Conservation (phyloP, 1,140 invertebrate species). For the Pogonomyrmex barbatus region DNA sequence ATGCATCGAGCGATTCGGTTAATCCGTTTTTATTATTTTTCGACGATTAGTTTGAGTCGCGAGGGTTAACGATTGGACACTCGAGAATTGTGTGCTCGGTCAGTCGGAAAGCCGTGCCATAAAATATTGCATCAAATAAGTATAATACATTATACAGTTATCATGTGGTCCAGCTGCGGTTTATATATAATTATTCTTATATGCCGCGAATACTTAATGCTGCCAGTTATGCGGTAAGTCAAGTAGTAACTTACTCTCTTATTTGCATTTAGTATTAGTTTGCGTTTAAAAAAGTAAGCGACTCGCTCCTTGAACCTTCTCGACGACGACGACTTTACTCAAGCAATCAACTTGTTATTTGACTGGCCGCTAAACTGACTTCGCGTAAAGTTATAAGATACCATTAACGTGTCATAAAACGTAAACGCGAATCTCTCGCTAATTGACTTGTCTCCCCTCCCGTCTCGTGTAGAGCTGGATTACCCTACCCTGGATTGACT, state of each 20-base stretch:
- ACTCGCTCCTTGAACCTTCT: conserved; percentile 29
- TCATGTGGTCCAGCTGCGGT: conserved; percentile 14
- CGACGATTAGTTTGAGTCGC: neutral
- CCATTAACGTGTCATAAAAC: conserved; percentile 50
- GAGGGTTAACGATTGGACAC: neutral
- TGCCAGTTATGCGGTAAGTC: conserved; percentile 1
- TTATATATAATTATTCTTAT: conserved; percentile 47
- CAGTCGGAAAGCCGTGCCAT: neutral
- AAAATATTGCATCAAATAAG: neutral
- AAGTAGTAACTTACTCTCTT: conserved; percentile 15
- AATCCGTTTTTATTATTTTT: neutral
- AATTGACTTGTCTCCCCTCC: conserved; percentile 42
- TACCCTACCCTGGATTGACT: conserved; percentile 8
- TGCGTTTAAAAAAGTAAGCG: conserved; percentile 20
- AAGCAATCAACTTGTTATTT: conserved; percentile 47
- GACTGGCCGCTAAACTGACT: conserved; percentile 44
- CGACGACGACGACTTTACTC: neutral
- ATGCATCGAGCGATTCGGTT: neutral
- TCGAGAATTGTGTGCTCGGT: neutral
- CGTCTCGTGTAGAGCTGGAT: conserved; percentile 29
- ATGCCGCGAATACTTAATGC: conserved; percentile 24
- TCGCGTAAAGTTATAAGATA: conserved; percentile 41
- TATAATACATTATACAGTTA: neutral
- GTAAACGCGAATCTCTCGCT: conserved; percentile 42
- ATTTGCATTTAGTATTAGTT: conserved; percentile 50